phyloP scores from a whole-genome alignment of 1,140 invertebrate genomes.

The Bombus vancouverensis region DNA sequence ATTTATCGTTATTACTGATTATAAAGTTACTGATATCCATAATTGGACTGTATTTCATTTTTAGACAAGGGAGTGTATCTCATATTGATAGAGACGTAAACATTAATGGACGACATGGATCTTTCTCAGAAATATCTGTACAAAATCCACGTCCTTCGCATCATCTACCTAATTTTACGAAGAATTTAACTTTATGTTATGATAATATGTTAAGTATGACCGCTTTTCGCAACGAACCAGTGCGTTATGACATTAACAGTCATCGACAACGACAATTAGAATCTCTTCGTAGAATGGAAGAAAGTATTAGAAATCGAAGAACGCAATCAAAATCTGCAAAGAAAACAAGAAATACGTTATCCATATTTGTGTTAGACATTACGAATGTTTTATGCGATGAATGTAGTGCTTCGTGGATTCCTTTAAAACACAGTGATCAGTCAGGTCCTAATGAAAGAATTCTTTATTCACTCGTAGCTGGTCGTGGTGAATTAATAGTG shows the following conservation, averaged over 20 bases:
- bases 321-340: conserved; percentile 68
- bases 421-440: conserved; percentile 85
- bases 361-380: conserved; percentile 94
- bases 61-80: conserved; percentile 64
- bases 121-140: conserved; percentile 78
- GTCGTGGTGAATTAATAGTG: conserved; percentile 95
- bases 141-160: conserved; percentile 53
- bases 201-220: conserved; percentile 84
- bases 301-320: conserved; percentile 79
- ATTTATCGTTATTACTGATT: not conserved
- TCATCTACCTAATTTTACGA: conserved; percentile 51
- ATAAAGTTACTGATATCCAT: not conserved
- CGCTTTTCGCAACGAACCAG: conserved; percentile 84
- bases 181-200: conserved; percentile 77
- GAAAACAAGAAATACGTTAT: conserved; percentile 85
- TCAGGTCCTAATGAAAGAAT: conserved; percentile 93
- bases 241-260: conserved; percentile 78
- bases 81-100: conserved; percentile 87
- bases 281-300: conserved; percentile 85
- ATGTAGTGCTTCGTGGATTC: conserved; percentile 89
- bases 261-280: conserved; percentile 86
- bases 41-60: conserved; percentile 8
- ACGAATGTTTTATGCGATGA: conserved; percentile 86
- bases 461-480: conserved; percentile 93
- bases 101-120: conserved; percentile 88